phyloP scores from a whole-genome alignment of 2,113 vertebrate genomes.

The Lasiurus borealis region DNA sequence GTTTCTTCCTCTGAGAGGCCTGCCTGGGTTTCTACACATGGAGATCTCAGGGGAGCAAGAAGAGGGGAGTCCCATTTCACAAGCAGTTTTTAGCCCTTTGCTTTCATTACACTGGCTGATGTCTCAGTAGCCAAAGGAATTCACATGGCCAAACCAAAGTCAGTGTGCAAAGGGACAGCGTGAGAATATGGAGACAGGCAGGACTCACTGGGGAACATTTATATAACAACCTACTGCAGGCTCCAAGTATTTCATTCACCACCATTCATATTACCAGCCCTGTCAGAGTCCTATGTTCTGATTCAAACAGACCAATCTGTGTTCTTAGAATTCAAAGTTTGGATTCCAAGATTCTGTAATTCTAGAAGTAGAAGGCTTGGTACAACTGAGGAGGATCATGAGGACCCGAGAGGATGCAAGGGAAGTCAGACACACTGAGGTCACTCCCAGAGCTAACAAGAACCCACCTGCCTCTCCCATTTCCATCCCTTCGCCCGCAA shows the following conservation, averaged over 20 bases:
- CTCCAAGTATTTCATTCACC: neutral
- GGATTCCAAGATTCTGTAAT: slow-evolving; percentile 17
- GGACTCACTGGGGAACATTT: neutral
- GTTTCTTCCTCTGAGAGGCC: slow-evolving; percentile 20
- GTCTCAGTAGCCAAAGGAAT: slow-evolving; percentile 36
- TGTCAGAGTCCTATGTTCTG: neutral
- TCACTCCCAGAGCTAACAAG: neutral
- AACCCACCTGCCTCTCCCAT: neutral
- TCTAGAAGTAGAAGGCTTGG: neutral
- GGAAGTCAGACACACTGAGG: neutral
- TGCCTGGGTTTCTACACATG: neutral
- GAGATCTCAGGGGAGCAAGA: neutral
- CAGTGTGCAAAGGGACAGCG: neutral
- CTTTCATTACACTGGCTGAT: neutral
- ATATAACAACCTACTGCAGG: neutral
- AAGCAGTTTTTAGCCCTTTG: neutral
- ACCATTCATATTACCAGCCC: neutral
- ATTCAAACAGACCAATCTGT: slow-evolving; percentile 9
- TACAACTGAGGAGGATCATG: neutral
- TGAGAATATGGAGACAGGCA: neutral
- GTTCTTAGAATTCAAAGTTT: slow-evolving; percentile 36
- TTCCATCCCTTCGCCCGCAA: neutral
- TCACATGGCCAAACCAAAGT: neutral
- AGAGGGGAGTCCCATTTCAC: neutral
- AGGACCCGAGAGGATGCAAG: neutral